Conservation (phyloP, 2,888 invertebrate species). For the Drosophila peninsularis region DNA sequence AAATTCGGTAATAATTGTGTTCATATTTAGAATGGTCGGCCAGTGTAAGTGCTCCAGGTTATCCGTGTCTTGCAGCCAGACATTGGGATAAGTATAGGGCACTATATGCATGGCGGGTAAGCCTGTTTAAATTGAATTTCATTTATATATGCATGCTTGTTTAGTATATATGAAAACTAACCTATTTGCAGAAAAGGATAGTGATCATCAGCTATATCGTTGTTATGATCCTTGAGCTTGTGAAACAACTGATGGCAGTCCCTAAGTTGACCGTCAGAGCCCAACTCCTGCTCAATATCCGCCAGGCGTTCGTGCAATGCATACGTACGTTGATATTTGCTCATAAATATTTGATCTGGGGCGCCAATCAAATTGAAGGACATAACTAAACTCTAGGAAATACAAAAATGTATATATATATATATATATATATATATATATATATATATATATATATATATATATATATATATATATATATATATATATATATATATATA, state of each 20-base stretch:
- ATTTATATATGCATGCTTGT: not conserved
- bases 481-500: conserved; percentile 87
- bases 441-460: no score
- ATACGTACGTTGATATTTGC: conserved; percentile 91
- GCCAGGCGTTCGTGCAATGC: conserved; percentile 90
- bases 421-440: no score
- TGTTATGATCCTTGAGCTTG: conserved; percentile 87
- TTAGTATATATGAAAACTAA: conserved; percentile 29
- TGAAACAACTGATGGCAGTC: conserved; percentile 88
- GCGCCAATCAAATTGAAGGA: conserved; percentile 95
- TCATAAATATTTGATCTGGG: conserved; percentile 92
- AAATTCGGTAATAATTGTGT: conserved; percentile 42
- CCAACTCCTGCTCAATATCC: conserved; percentile 88
- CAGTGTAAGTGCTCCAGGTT: conserved; percentile 85
- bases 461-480: no score
- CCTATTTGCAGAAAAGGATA: conserved; percentile 88
- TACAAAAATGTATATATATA: conserved; percentile 85
- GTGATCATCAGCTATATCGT: conserved; percentile 95
- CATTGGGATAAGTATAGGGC: conserved; percentile 93
- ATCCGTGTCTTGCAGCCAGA: conserved; percentile 94
- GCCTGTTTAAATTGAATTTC: conserved; percentile 16
- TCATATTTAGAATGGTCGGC: conserved; percentile 56
- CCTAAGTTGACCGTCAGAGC: conserved; percentile 86
- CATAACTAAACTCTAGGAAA: conserved; percentile 89
- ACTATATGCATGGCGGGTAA: conserved; percentile 93